A percentile compares a stretch with the other conserved stretches of the same genome.
Evolutionary conservation across 2,797 vertebrate species (phyloP).

Genomic region (Sebastes baramenuke): DNA sequence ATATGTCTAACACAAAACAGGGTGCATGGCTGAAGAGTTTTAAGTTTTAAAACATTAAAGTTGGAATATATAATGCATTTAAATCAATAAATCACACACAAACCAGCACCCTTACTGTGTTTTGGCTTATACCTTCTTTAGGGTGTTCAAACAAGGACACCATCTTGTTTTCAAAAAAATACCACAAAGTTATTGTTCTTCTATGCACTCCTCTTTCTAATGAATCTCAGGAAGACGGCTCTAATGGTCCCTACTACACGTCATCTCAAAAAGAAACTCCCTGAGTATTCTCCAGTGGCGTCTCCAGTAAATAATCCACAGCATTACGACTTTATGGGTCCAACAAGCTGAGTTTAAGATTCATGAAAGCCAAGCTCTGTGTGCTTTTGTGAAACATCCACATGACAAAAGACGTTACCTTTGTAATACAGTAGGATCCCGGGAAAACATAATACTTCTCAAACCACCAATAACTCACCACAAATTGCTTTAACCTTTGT

Average conservation of each 20-base stretch:
- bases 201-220: background rate
- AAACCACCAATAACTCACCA: slow-evolving; percentile 14
- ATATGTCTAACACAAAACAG: too few species aligned
- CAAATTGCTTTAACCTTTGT: slow-evolving; percentile 34
- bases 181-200: background rate
- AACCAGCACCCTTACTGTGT: background rate
- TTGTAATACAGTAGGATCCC: background rate
- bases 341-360: background rate
- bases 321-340: background rate
- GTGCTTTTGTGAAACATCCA: background rate
- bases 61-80: too few species aligned
- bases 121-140: background rate
- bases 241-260: background rate
- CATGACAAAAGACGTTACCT: background rate
- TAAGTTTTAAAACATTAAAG: too few species aligned
- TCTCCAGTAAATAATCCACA: background rate
- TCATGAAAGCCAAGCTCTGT: background rate
- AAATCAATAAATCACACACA: background rate
- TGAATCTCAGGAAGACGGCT: background rate
- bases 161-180: background rate
- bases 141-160: background rate
- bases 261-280: background rate
- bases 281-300: background rate
- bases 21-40: too few species aligned
- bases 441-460: background rate